phyloP scores from a whole-genome alignment of 2,797 vertebrate species.

The Zenarchopterus dispar region DNA sequence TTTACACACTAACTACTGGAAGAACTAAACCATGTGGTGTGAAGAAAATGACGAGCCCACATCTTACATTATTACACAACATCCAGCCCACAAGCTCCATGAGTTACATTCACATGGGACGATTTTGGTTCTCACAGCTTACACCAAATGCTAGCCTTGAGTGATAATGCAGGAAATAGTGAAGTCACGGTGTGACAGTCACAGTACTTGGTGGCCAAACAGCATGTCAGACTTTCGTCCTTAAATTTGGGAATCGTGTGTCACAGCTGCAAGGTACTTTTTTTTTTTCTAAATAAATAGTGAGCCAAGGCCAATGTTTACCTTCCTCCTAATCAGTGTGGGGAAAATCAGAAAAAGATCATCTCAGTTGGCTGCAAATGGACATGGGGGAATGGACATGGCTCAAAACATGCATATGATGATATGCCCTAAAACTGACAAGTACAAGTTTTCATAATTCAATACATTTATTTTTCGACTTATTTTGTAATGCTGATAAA shows the following conservation, averaged over 20 bases:
- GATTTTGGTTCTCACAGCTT: not conserved
- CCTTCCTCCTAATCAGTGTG: not conserved
- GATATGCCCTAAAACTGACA: not conserved
- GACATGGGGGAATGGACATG: too few relatives aligned
- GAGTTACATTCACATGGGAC: not conserved
- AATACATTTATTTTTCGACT: too few relatives aligned
- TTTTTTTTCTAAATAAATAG: not conserved
- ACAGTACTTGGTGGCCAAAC: not conserved
- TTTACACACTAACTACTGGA: not conserved
- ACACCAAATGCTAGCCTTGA: not conserved
- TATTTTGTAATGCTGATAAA: too few relatives aligned
- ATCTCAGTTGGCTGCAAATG: not conserved
- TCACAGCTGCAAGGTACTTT: not conserved
- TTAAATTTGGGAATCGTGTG: not conserved
- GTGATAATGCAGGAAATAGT: constrained; percentile 1
- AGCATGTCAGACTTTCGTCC: not conserved
- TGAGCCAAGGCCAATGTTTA: too few relatives aligned
- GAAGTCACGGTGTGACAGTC: not conserved
- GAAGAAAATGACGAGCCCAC: not conserved
- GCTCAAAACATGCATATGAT: not conserved
- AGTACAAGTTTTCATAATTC: too few relatives aligned
- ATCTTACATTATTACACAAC: too few relatives aligned
- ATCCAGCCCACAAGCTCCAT: too few relatives aligned
- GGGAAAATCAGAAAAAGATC: not conserved
- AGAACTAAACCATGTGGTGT: not conserved